Evolutionary conservation across 1,140 invertebrate genomes (phyloP).

Genomic region (Aphis craccivora): DNA sequence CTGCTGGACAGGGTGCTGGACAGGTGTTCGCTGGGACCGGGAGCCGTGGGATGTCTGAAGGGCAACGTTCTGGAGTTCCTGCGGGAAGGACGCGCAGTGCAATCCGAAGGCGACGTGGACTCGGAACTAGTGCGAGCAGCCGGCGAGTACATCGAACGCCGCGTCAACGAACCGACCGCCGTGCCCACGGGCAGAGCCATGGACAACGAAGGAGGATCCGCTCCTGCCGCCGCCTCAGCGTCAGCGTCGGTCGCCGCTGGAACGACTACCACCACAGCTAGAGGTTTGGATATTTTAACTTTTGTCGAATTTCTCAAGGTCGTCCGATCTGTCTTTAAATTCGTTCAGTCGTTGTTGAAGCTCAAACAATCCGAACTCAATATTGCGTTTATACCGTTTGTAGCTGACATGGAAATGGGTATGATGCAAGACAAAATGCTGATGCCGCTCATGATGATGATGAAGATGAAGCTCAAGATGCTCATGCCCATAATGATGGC

Average conservation of each 20-base stretch:
- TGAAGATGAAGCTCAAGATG: conserved; percentile 84
- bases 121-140: background rate
- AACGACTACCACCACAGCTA: conserved; percentile 36
- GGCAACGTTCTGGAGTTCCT: conserved; percentile 76
- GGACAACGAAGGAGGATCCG: conserved; percentile 63
- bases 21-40: conserved; percentile 59
- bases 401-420: conserved; percentile 62
- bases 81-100: conserved; percentile 64
- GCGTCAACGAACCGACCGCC: conserved; percentile 50
- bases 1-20: conserved; percentile 53
- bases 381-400: conserved; percentile 50
- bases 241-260: background rate
- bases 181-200: conserved; percentile 67
- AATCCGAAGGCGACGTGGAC: background rate
- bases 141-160: background rate
- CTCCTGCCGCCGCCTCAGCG: background rate
- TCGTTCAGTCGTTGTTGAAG: background rate
- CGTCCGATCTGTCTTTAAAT: background rate
- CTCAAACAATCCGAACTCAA: conserved; percentile 31
- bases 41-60: conserved; percentile 75
- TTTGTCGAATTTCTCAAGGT: background rate
- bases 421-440: conserved; percentile 82
- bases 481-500: conserved; percentile 82
- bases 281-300: conserved; percentile 50
- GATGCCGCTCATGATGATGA: conserved; percentile 76